These are phyloP conservation scores for Arothron firmamentum DNA, from an alignment of 2,113 vertebrate genomes.

Conservation along the genomic window DNA sequence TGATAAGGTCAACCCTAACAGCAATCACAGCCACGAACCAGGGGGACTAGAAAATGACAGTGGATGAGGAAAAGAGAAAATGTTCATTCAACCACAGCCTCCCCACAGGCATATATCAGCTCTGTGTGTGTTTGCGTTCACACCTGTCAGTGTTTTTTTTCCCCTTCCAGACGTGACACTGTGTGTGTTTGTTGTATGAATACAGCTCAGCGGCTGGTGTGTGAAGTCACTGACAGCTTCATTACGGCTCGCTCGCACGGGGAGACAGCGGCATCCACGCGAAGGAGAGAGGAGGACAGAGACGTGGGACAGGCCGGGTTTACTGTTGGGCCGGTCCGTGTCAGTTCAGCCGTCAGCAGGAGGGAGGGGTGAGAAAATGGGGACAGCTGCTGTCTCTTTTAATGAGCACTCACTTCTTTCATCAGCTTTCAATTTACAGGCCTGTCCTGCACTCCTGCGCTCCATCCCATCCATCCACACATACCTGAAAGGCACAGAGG, in stretches of 20 bases:
- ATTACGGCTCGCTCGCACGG: slow-evolving; percentile 55
- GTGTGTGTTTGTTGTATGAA: slow-evolving; percentile 26
- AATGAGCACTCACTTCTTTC: slow-evolving; percentile 58
- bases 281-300: slow-evolving; percentile 40
- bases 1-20: slow-evolving; percentile 70
- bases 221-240: slow-evolving; percentile 65
- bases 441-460: slow-evolving; percentile 36
- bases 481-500: not conserved
- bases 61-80: slow-evolving; percentile 42
- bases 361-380: not conserved
- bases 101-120: slow-evolving; percentile 17
- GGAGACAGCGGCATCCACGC: slow-evolving; percentile 54
- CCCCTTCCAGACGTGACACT: slow-evolving; percentile 12
- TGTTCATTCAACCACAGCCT: slow-evolving; percentile 45
- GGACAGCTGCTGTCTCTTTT: slow-evolving; percentile 51
- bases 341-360: slow-evolving; percentile 31
- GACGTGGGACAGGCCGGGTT: slow-evolving; percentile 45
- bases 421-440: slow-evolving; percentile 61
- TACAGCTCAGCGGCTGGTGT: slow-evolving; percentile 46
- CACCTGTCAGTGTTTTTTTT: slow-evolving; percentile 34
- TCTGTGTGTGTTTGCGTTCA: slow-evolving; percentile 16
- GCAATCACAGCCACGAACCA: slow-evolving; percentile 50
- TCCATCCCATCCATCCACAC: slow-evolving; percentile 5
- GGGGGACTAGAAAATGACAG: slow-evolving; percentile 50
- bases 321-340: slow-evolving; percentile 16